Base-by-base conservation (phyloP, 1,140 invertebrate species). In the Nilaparvata lugens region DNA sequence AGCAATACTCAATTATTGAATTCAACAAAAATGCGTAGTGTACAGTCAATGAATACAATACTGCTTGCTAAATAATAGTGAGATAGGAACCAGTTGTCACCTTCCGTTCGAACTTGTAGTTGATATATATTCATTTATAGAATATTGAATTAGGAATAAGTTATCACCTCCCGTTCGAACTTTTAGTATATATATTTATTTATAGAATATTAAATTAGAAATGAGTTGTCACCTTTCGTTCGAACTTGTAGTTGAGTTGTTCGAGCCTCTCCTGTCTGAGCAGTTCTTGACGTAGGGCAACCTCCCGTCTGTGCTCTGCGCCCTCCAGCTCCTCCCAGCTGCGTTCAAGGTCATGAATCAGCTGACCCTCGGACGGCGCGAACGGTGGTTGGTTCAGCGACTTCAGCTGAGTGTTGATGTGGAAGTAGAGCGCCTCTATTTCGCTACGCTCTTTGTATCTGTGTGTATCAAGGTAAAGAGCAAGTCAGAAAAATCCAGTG, bases 381-480 rank as follows among this genome's bases (percentile, higher is more conserved):
- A 95, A 98, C 1, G 85, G 77, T 14, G 91, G 91, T 68, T 97
- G 93, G 63, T 91, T 88, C 56, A 98, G 76, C 0, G 95, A 93
- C 72, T 97, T 98, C 61, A 97, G 79, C 71, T 94, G 87, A 0
- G 95, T 96, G 73, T 98, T 97, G 67, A 99, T 97, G 70, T 93
- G 88, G 72, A 98, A 98, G 68, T 91, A 97, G 13, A 96, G 76
- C 0, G 91, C 95, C 78, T 99, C 97, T 64, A 99, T 93, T 77
- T 98, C 95, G 60, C 93, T 96, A 54, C 93, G 83, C 74, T 98
- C 95, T 71, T 89, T 94, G 72, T 97, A 98, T 72, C 88, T 90
- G 67, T 3, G 25, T 2, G 31, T 1, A 11, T 11, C 31, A 35
- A 35, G 2, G n/a, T n/a, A 2, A 11, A 1, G 2, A 9, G 7